Conservation (phyloP, 30 jellyfish, hydroid and myxozoan species). For the Turritopsis dohrnii region DNA sequence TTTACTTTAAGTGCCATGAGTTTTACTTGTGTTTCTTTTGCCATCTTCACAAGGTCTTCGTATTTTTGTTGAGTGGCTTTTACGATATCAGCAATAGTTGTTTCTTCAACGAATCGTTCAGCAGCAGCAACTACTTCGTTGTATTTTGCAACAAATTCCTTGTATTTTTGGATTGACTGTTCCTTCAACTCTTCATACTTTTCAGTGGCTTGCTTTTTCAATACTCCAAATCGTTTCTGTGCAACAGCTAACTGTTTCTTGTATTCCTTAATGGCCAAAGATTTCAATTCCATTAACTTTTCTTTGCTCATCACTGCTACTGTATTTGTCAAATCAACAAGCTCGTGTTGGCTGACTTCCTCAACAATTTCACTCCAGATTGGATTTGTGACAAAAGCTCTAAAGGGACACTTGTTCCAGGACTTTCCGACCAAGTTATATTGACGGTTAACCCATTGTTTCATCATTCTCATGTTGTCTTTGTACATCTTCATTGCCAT, state of each 20-base stretch:
- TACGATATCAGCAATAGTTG: conserved; percentile 77
- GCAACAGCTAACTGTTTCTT: not conserved
- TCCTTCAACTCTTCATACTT: conserved; percentile 22
- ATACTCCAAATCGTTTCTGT: not conserved
- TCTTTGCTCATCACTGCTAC: conserved; percentile 22
- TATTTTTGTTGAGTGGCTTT: conserved; percentile 25
- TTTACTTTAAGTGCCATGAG: conserved; percentile 3
- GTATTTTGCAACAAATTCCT: not conserved
- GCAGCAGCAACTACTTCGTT: conserved; percentile 30
- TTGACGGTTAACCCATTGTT: conserved; percentile 19
- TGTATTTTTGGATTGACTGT: not conserved
- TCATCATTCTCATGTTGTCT: not conserved
- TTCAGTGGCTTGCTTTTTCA: conserved; percentile 14
- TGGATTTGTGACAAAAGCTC: conserved; percentile 51
- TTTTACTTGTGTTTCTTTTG: conserved; percentile 6
- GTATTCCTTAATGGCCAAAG: conserved; percentile 19
- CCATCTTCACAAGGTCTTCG: conserved; percentile 19
- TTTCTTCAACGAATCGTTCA: conserved; percentile 47
- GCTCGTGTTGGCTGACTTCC: conserved; percentile 66
- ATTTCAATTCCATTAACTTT: not conserved
- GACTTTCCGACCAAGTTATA: not conserved
- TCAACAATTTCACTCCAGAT: conserved; percentile 82
- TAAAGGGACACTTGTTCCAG: conserved; percentile 54
- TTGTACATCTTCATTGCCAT: not conserved
- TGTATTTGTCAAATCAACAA: conserved; percentile 38